These are phyloP conservation scores for Epistrophella euchroma DNA, from an alignment of 2,888 invertebrate species.

Conservation along the genomic window DNA sequence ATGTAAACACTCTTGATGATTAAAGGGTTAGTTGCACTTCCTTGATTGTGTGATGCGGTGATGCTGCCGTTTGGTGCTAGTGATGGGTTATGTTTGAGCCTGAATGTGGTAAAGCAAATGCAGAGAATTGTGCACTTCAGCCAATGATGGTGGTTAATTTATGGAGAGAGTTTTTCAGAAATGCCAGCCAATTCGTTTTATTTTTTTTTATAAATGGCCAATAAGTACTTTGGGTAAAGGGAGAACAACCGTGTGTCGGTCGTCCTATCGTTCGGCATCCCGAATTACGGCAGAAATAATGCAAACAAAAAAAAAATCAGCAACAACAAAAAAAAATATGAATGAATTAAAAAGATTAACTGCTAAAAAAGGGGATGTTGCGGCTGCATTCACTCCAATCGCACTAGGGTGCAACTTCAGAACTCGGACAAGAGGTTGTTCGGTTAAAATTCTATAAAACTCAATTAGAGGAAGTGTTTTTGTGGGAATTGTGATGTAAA, in stretches of 20 bases:
- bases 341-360: slow-evolving; percentile 29
- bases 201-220: slow-evolving; percentile 37
- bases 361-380: slow-evolving; percentile 10
- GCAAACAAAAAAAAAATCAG: slow-evolving; percentile 6
- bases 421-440: slow-evolving; percentile 35
- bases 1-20: slow-evolving; percentile 67
- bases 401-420: slow-evolving; percentile 21
- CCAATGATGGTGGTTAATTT: slow-evolving; percentile 48
- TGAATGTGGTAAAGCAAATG: slow-evolving; percentile 2
- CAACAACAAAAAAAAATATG: slow-evolving; percentile 1
- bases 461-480: slow-evolving; percentile 51
- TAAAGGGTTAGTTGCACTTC: slow-evolving; percentile 63
- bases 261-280: not conserved
- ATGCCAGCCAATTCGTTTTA: not conserved
- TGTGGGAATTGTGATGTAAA: slow-evolving; percentile 7
- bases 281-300: not conserved
- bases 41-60: slow-evolving; percentile 18
- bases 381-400: not conserved
- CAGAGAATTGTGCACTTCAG: slow-evolving; percentile 22
- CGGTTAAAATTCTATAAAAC: slow-evolving; percentile 10
- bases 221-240: slow-evolving; percentile 25
- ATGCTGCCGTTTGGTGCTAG: not conserved
- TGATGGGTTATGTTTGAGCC: not conserved
- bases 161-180: slow-evolving; percentile 25
- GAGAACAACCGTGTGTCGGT: slow-evolving; percentile 5